These are phyloP conservation scores for Vesta saturnalis DNA, from an alignment of 2,888 invertebrate genomes.

Conservation along the genomic window DNA sequence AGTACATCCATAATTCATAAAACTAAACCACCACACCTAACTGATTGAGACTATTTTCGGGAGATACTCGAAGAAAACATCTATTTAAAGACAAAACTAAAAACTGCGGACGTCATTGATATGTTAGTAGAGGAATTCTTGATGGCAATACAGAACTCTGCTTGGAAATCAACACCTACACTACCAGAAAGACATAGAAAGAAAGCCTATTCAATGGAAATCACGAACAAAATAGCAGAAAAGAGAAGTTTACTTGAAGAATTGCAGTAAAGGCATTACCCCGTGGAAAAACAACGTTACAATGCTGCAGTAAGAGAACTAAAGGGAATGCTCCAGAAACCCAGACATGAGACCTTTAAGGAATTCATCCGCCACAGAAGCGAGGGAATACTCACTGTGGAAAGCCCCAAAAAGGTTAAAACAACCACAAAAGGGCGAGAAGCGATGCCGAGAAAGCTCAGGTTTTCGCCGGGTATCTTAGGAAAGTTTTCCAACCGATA, in stretches of 20 bases:
- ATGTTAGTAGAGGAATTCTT: no score
- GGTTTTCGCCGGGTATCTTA: not conserved
- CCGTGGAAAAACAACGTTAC: slow-evolving; percentile 5
- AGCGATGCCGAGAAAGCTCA: not conserved
- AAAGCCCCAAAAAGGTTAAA: not conserved
- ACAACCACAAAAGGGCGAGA: not conserved
- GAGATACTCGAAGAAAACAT: no score
- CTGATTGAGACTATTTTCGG: no score
- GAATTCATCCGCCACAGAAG: not conserved
- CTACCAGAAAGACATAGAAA: not conserved
- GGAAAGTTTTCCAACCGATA: not conserved
- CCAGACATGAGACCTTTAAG: slow-evolving; percentile 11
- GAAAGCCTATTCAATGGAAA: not conserved
- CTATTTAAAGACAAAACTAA: no score
- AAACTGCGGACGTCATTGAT: no score
- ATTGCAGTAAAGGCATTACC: slow-evolving; percentile 11
- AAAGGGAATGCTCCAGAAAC: slow-evolving; percentile 10
- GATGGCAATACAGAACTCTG: not conserved
- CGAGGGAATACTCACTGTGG: not conserved
- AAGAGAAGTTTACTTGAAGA: slow-evolving; percentile 3
- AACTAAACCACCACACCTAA: no score
- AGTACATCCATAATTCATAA: not conserved
- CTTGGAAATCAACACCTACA: slow-evolving; percentile 14
- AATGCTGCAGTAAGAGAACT: slow-evolving; percentile 13
- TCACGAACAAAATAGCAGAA: slow-evolving; percentile 10